Conservation (phyloP, 2,888 invertebrate genomes). For the Dryobotodes eremita region DNA sequence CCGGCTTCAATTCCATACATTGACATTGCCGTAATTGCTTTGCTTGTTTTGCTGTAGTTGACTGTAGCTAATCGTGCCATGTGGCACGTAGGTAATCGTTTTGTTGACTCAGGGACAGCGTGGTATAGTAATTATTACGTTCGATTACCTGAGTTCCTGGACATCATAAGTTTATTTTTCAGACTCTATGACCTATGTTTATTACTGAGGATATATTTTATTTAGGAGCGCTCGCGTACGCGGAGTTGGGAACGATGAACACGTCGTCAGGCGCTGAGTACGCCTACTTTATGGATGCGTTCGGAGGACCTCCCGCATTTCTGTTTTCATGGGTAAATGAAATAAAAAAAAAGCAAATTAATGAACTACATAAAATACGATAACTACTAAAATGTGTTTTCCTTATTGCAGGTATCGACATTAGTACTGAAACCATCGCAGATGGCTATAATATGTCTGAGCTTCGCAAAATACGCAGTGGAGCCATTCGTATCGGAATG, state of each 20-base stretch:
- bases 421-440: conserved; percentile 98
- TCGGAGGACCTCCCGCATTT: conserved; percentile 97
- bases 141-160: neutral
- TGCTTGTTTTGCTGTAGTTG: conserved; percentile 25
- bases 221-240: conserved; percentile 97
- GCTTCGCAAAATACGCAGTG: conserved; percentile 98
- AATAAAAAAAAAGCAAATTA: neutral
- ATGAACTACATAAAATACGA: neutral
- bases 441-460: conserved; percentile 98
- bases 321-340: conserved; percentile 96
- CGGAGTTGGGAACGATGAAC: conserved; percentile 98
- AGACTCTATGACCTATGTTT: neutral
- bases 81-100: conserved; percentile 13
- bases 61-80: conserved; percentile 26
- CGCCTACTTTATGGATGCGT: conserved; percentile 98
- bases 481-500: conserved; percentile 97
- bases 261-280: conserved; percentile 98
- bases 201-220: conserved; percentile 29
- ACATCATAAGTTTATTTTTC: conserved; percentile 7
- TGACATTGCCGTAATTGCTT: conserved; percentile 38
- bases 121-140: conserved; percentile 2
- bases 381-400: conserved; percentile 7
- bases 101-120: conserved; percentile 29
- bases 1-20: conserved; percentile 26
- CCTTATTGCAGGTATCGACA: conserved; percentile 95